Base-by-base conservation (phyloP, 2,888 invertebrate genomes). In the Harpalus rubripes region DNA sequence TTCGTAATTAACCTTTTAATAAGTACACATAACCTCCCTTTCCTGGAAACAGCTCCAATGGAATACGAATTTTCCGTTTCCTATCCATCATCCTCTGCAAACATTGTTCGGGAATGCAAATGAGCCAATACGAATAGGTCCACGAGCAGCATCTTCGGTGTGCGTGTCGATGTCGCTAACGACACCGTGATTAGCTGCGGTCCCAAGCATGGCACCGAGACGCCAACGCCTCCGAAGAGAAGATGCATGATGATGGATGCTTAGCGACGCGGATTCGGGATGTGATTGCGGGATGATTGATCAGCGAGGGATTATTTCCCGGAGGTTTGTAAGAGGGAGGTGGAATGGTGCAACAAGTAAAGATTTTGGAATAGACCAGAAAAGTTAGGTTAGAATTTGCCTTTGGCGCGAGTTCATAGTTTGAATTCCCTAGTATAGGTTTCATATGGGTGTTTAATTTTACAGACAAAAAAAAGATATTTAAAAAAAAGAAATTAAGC, bases 81-180 rank as follows among this genome's bases (percentile, higher is more conserved):
- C 59, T n/a, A 59, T 59, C 18, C 59, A 59, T 59, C 59, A 59
- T 59, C 59, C 59, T 90, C 90, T 90, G 90, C 88, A 88, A 87
- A 88, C 88, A 89, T 89, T 89, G 90, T 90, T 12, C 44, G 10
- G 90, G 89, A 90, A 90, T 90, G 89, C 90, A 90, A 90, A 90
- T 90, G 12, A 63, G 18, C 63, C 26, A 7, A 8, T 63, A 4
- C 22, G 12, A 32, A 12, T n/a, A 10, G 68, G 41, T 15, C 26
- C 68, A 32, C 5, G 65, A 22, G n/a, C 81, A 52, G 68, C 63
- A 52, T 81, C 81, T 81, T 81, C 65, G 65, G 65, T 81, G 63
- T 41, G 41, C 72, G 72, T 74, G 72, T 74, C 44, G 44, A 12
- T 12, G 44, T 32, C 44, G 8, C 59, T 78, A 78, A 78, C 78